Conservation (phyloP, 2,797 vertebrate genomes). For the Labeo calbasu region DNA sequence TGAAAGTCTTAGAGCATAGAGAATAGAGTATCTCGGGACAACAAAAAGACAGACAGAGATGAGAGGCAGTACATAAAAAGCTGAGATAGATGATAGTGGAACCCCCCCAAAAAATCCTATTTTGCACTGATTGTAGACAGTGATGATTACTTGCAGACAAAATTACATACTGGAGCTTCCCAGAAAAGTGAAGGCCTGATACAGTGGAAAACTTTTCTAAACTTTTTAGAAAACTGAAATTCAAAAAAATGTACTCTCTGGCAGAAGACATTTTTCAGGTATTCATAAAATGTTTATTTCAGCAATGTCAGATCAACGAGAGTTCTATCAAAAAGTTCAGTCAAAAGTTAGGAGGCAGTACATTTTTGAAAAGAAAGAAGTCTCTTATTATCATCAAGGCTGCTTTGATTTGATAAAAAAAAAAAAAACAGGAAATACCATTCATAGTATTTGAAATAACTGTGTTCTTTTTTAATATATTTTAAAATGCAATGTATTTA, state of each 20-base stretch:
- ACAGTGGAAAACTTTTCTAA: not conserved
- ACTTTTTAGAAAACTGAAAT: slow-evolving; percentile 12
- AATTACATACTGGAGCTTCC: slow-evolving; percentile 20
- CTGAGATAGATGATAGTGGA: not conserved
- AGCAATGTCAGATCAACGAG: not conserved
- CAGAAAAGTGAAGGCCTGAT: slow-evolving; percentile 8
- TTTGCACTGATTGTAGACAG: not conserved
- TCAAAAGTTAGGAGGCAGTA: no score
- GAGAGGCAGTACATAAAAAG: not conserved
- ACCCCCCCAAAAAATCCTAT: not conserved
- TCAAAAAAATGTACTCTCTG: not conserved
- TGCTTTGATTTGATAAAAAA: not conserved
- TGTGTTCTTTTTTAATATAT: not conserved
- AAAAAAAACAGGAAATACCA: not conserved
- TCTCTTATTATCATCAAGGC: not conserved
- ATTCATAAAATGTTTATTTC: not conserved
- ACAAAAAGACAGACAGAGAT: not conserved
- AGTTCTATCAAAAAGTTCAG: not conserved
- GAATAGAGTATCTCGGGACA: slow-evolving; percentile 36
- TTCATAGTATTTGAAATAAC: not conserved
- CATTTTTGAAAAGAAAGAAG: slow-evolving; percentile 6
- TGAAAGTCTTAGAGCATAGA: slow-evolving; percentile 35
- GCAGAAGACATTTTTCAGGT: not conserved
- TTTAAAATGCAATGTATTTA: not conserved
- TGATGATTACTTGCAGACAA: slow-evolving; percentile 10